Conservation (phyloP, 2,888 invertebrate species). For the Polylopha cassiicola region DNA sequence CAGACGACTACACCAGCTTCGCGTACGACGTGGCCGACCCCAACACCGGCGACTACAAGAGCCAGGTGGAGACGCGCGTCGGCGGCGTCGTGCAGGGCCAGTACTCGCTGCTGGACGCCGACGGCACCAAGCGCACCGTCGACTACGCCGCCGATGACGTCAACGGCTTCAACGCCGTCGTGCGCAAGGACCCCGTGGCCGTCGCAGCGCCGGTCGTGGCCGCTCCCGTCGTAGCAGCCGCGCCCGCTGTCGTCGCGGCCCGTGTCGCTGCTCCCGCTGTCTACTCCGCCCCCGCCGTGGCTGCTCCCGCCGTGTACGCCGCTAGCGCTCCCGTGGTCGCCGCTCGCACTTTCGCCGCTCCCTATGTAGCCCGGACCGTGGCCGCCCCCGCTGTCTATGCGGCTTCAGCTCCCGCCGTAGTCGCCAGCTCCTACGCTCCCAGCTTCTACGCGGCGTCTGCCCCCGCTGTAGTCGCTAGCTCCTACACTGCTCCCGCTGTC, state of each 20-base stretch:
- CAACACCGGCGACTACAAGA: slow-evolving; percentile 77
- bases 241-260: slow-evolving; percentile 39
- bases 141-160: slow-evolving; percentile 77
- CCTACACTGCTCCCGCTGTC: slow-evolving; percentile 26
- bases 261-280: slow-evolving; percentile 29
- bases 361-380: slow-evolving; percentile 30
- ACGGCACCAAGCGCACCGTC: slow-evolving; percentile 75
- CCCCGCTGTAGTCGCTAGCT: slow-evolving; percentile 22
- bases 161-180: slow-evolving; percentile 78
- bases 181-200: slow-evolving; percentile 69
- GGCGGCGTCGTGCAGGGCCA: slow-evolving; percentile 74
- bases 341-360: slow-evolving; percentile 32
- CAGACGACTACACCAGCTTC: slow-evolving; percentile 74
- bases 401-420: slow-evolving; percentile 26
- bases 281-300: slow-evolving; percentile 17
- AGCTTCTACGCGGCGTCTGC: slow-evolving; percentile 27
- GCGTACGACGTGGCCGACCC: slow-evolving; percentile 77
- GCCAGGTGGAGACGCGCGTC: slow-evolving; percentile 73
- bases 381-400: slow-evolving; percentile 30
- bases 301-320: slow-evolving; percentile 29
- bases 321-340: slow-evolving; percentile 29
- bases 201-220: slow-evolving; percentile 49
- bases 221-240: slow-evolving; percentile 39
- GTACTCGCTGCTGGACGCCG: slow-evolving; percentile 75
- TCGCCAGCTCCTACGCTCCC: slow-evolving; percentile 20